Evolutionary conservation across 1,140 invertebrate genomes (phyloP).

Genomic region (Acromyrmex echinatior): DNA sequence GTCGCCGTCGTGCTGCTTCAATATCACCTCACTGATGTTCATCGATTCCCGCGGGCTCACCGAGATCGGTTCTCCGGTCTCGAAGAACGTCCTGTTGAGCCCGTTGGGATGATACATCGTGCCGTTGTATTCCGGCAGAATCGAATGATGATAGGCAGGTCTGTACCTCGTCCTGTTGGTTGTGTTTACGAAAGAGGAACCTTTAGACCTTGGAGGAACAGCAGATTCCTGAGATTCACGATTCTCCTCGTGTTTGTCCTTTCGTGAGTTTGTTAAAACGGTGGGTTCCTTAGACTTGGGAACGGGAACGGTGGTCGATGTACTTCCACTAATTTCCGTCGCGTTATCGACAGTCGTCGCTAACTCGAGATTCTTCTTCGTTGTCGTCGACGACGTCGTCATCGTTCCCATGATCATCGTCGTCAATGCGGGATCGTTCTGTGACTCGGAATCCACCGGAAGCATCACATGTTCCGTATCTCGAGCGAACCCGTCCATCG

Average conservation of each 20-base stretch:
- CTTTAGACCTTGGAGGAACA: conserved; percentile 48
- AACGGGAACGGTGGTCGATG: conserved; percentile 7
- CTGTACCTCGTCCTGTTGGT: conserved; percentile 75
- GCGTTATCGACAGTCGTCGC: not conserved
- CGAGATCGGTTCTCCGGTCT: conserved; percentile 76
- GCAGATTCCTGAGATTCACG: conserved; percentile 47
- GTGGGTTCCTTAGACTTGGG: conserved; percentile 9
- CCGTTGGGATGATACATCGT: conserved; percentile 78
- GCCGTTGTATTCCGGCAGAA: conserved; percentile 75
- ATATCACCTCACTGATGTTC: conserved; percentile 85
- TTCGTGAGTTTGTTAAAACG: not conserved
- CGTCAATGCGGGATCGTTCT: not conserved
- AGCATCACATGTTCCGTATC: conserved; percentile 53
- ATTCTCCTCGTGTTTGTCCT: conserved; percentile 71
- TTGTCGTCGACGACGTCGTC: not conserved
- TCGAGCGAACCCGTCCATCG: conserved; percentile 52
- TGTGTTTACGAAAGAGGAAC: conserved; percentile 36
- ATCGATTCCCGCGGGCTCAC: conserved; percentile 79
- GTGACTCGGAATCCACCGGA: conserved; percentile 36
- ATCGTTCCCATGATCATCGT: not conserved
- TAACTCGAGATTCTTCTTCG: not conserved
- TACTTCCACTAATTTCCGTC: not conserved
- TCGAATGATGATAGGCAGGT: conserved; percentile 71
- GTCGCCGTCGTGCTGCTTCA: conserved; percentile 84
- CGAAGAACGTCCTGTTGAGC: conserved; percentile 80